Evolutionary conservation across 1,140 invertebrate genomes (phyloP), one percentile per base, ranked within the genome.

Genomic region (Andrena cerasifolii): DNA sequence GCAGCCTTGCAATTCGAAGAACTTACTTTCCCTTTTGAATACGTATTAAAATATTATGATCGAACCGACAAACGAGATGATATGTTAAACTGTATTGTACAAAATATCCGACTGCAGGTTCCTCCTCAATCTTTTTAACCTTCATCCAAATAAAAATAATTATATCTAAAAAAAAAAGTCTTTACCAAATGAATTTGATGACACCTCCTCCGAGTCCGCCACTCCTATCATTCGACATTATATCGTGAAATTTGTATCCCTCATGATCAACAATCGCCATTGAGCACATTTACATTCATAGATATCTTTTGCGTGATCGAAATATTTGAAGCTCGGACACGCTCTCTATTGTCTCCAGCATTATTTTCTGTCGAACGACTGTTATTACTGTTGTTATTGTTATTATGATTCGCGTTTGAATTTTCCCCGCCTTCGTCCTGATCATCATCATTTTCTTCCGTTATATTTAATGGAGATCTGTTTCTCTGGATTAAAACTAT

Each of bases 271-370:
- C 66, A 87, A 78, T 88, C 82, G 7, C 65, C 56, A 43, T 88
- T 86, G 58, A 84, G 74, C 8, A 88, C 21, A 54, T 87, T 87
- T 21, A 88, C 49, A 51, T 87, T 88, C 81, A 88, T 86, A 10
- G 86, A 87, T 43, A 88, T 82, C 26, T 84, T 86, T 70, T 85
- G 85, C 21, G 82, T 80, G n/a, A 87, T 86, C 18, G 87, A 51
- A 78, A 87, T 83, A 59, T 87, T 87, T 5, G 87, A 76, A 0
- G 80, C 31, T 40, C 85, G 75, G 2, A 28, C 10, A 28, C 82
- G 72, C 18, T 86, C 78, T 24, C 56, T 58, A 33, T 78, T 70
- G 10, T 61, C 80, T 56, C 81, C 80, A 24, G 78, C 18, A 62
- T 81, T 82, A 21, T 24, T 79, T 33, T 81, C 83, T 4, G 80